These are phyloP conservation scores for Cynaeus angustus DNA, from an alignment of 2,888 invertebrate species.

Conservation along the genomic window DNA sequence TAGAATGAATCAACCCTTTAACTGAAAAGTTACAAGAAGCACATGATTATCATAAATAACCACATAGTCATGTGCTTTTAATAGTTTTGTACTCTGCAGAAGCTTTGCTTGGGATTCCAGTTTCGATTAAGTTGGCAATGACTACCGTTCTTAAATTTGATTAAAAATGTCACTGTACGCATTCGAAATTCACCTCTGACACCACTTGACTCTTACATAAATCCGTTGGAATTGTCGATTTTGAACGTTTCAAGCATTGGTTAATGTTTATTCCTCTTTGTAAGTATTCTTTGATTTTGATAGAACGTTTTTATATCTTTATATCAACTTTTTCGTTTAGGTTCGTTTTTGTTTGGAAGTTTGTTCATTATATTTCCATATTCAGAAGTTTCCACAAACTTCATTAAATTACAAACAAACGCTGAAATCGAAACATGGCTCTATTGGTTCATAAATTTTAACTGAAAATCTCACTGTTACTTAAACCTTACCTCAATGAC, in stretches of 20 bases:
- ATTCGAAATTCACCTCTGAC: conserved; percentile 66
- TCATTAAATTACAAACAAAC: conserved; percentile 81
- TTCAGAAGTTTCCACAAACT: conserved; percentile 76
- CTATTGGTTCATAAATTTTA: conserved; percentile 80
- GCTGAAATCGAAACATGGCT: conserved; percentile 73
- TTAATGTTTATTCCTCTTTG: conserved; percentile 67
- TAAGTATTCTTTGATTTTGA: conserved; percentile 53
- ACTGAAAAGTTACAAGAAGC: background rate
- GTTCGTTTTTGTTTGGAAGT: conserved; percentile 70
- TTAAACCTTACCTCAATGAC: too few relatives aligned
- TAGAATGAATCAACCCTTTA: background rate
- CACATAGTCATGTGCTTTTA: conserved; percentile 45
- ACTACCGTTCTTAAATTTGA: conserved; percentile 70
- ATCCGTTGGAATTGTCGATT: conserved; percentile 57
- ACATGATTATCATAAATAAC: background rate
- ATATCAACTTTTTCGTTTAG: conserved; percentile 48
- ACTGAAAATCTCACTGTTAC: too few relatives aligned
- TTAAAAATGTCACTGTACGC: conserved; percentile 69
- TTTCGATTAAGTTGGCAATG: conserved; percentile 72
- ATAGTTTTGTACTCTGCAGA: conserved; percentile 71
- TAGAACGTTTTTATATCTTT: background rate
- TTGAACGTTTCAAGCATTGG: conserved; percentile 65
- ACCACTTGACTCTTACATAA: conserved; percentile 46
- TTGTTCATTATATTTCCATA: conserved; percentile 78
- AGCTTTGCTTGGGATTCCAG: conserved; percentile 73